phyloP scores from a whole-genome alignment of 1,140 invertebrate genomes.

The Drosophila sp. region DNA sequence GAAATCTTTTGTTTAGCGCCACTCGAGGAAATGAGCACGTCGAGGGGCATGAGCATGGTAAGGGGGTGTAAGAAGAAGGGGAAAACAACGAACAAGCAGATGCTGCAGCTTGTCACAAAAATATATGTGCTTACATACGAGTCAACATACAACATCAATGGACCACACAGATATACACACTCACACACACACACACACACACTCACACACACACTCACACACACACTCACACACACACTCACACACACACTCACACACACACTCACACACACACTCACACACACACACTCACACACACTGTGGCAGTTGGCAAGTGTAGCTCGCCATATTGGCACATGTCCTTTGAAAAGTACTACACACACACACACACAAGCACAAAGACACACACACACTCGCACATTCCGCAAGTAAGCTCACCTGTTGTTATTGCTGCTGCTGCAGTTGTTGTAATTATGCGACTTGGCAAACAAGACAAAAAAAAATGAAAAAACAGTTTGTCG shows the following conservation, averaged over 20 bases:
- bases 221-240: constrained; percentile 20
- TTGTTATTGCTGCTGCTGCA: constrained; percentile 20
- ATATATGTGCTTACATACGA: too few relatives aligned
- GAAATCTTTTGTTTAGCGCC: constrained; percentile 76
- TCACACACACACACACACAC: constrained; percentile 14
- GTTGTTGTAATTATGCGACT: constrained; percentile 77
- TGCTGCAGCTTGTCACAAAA: constrained; percentile 23
- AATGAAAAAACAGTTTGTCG: background rate
- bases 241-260: constrained; percentile 31
- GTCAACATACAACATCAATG: constrained; percentile 60
- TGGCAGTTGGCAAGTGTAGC: constrained; percentile 61
- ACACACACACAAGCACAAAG: background rate
- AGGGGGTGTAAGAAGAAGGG: background rate
- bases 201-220: constrained; percentile 51
- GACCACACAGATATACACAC: too few relatives aligned
- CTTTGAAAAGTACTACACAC: constrained; percentile 51
- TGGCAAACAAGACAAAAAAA: constrained; percentile 37
- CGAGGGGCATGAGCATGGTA: constrained; percentile 20
- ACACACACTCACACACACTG: constrained; percentile 22
- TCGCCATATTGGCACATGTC: constrained; percentile 80
- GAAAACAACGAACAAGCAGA: background rate
- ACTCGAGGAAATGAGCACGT: constrained; percentile 77
- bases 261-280: constrained; percentile 53
- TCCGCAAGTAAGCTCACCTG: background rate
- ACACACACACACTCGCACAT: background rate